Evolutionary conservation across 2,888 invertebrate species (phyloP).

Genomic region (Pheosia gnoma): DNA sequence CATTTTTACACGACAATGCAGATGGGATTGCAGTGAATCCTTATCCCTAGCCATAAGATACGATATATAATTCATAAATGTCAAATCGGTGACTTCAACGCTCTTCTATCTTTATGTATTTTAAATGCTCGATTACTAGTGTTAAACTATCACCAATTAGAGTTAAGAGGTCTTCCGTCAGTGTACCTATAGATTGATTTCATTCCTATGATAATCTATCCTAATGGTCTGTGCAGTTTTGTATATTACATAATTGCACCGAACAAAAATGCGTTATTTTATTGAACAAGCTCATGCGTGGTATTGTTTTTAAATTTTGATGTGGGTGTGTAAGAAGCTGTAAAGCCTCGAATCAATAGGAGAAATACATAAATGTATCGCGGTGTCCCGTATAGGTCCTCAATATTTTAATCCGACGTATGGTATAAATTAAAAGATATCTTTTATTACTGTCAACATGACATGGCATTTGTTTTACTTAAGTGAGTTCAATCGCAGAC

Average conservation of each 20-base stretch:
- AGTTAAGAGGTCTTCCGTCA: slow-evolving; percentile 43
- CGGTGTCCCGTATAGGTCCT: not conserved
- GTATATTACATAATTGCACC: not conserved
- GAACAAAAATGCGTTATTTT: slow-evolving; percentile 11
- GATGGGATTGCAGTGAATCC: slow-evolving; percentile 12
- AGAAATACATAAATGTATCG: slow-evolving; percentile 1
- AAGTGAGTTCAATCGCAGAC: slow-evolving; percentile 51
- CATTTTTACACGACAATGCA: slow-evolving; percentile 16
- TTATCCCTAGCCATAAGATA: too few species aligned
- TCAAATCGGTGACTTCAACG: slow-evolving; percentile 20
- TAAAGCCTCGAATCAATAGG: not conserved
- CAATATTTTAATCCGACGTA: slow-evolving; percentile 24
- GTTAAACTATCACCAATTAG: slow-evolving; percentile 31
- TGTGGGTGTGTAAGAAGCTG: not conserved
- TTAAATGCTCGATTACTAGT: slow-evolving; percentile 19
- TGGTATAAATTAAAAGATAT: slow-evolving; percentile 51
- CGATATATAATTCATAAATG: slow-evolving; percentile 6
- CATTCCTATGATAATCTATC: slow-evolving; percentile 42
- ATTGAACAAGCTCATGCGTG: slow-evolving; percentile 27
- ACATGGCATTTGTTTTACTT: slow-evolving; percentile 65
- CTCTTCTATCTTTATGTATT: slow-evolving; percentile 22
- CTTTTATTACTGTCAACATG: slow-evolving; percentile 55
- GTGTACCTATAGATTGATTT: slow-evolving; percentile 42
- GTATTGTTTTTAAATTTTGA: slow-evolving; percentile 18
- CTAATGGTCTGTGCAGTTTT: slow-evolving; percentile 24